A percentile compares a stretch with the other conserved stretches of the same genome.
phyloP scores from a whole-genome alignment of 2,888 invertebrate species.

The Oscheius sp. region DNA sequence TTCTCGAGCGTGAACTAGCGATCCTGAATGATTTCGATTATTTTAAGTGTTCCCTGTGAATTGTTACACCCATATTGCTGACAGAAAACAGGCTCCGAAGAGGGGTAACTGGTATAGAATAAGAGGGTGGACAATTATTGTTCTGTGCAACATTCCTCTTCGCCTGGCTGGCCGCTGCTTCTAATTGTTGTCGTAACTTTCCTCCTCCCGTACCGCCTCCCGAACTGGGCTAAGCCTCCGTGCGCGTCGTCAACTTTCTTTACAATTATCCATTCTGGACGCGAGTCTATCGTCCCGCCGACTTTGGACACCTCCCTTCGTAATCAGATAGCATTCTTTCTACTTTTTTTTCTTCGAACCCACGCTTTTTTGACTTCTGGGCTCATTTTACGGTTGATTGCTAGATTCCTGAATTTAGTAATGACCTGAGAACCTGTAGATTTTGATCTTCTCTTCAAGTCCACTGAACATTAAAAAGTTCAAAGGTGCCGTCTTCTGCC shows the following conservation, averaged over 20 bases:
- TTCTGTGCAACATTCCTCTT: conserved; percentile 6
- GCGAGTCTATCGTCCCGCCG: conserved; percentile 12
- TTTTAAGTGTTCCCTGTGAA: neutral
- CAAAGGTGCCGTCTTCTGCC: no score
- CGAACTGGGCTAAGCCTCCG: conserved; percentile 36
- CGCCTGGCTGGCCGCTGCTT: neutral
- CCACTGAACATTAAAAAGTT: no score
- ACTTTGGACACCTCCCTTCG: conserved; percentile 2
- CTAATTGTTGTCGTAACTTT: conserved; percentile 28
- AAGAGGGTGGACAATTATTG: conserved; percentile 7
- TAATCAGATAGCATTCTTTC: conserved; percentile 6
- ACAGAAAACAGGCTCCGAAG: conserved; percentile 10
- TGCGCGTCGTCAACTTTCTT: conserved; percentile 1
- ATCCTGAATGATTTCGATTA: neutral
- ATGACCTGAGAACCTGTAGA: no score
- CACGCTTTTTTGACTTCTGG: conserved; percentile 18
- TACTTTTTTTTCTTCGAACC: neutral
- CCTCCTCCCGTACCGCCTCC: neutral
- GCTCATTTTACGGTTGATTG: neutral
- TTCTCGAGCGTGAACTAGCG: conserved; percentile 9
- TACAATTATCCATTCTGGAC: conserved; percentile 32
- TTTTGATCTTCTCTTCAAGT: no score
- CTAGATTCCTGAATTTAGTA: no score
- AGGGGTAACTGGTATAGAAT: neutral
- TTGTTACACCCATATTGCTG: conserved; percentile 1